These are phyloP conservation scores for Oophaga pumilio DNA, from an alignment of 2,113 vertebrate species.

Conservation along the genomic window DNA sequence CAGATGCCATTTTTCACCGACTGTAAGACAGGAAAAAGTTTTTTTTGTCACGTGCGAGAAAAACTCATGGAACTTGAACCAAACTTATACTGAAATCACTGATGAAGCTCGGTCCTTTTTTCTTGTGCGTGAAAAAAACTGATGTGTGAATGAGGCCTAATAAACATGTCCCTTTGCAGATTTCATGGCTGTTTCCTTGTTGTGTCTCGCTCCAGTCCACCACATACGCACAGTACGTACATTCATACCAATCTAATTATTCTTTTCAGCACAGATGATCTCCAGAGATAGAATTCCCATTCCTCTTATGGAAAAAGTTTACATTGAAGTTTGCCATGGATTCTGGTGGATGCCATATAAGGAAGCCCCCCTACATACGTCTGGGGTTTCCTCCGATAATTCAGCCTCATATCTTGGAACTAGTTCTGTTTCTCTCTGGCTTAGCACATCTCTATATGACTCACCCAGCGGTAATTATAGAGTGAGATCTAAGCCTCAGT, in stretches of 20 bases:
- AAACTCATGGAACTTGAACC: too few species aligned
- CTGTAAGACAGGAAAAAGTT: too few species aligned
- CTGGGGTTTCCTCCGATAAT: constrained; percentile 42
- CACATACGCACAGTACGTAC: not conserved
- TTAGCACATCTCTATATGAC: constrained; percentile 38
- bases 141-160: not conserved
- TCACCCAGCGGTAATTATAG: constrained; percentile 36
- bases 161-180: not conserved
- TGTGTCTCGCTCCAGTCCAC: not conserved
- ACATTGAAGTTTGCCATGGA: not conserved
- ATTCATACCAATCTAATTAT: not conserved
- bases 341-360: constrained; percentile 10
- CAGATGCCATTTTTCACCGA: too few species aligned
- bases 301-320: not conserved
- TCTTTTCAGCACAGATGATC: not conserved
- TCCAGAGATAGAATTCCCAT: not conserved
- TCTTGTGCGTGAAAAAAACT: too few species aligned
- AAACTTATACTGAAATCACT: too few species aligned
- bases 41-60: too few species aligned
- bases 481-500: constrained; percentile 26
- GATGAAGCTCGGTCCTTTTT: too few species aligned
- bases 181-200: not conserved
- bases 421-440: constrained; percentile 17
- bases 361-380: not conserved
- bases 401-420: constrained; percentile 9